Base-by-base conservation (phyloP, 2,888 invertebrate species). In the Onthophagus sagittarius region DNA sequence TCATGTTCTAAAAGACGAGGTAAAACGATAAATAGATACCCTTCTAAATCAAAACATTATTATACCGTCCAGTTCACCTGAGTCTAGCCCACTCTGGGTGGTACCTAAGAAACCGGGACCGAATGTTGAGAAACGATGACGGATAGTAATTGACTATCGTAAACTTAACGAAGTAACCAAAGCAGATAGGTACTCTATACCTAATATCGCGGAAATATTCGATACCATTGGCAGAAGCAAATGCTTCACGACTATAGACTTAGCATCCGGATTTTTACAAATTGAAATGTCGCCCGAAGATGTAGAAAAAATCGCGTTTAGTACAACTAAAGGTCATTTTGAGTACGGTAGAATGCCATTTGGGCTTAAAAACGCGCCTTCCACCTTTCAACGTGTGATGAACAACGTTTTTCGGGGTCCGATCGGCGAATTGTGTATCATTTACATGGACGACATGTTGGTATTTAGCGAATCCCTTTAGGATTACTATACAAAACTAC, bases 191-290 rank as follows among this genome's bases (percentile, higher is more conserved):
- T 83, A 80, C 74, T 83, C 84, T 4, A 74, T 84, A 31, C 83
- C 84, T 0, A 82, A 82, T 73, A 84, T 84, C 4, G 74, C 77
- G 0, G 81, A 82, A 63, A 83, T 85, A 67, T 73, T 84, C 7
- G 81, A 83, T 72, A 81, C 83, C 76, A 72, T 85, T 71, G 82
- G 83, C 39, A 78, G 80, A 73, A 77, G 82, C 0, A 79, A 79
- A 73, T 84, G 82, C 75, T 85, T 84, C 71, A 79, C 82, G 1
- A 82, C 81, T 0, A 39, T 85, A 39, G 85, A 84, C 75, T 71
- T 85, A n/a, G 81, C 83, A 4, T 79, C 79, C 3, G 84, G 84
- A 0, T 85, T 81, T 75, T 84, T 85, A 73, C 84, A 85, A 77
- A 82, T 84, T 78, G 84, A 76, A 62, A 79, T 64, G 72, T 76